A percentile compares a stretch with the other conserved stretches of the same genome.
phyloP scores from a whole-genome alignment of 2,888 invertebrate genomes.

The Himalopsyche tibetana region DNA sequence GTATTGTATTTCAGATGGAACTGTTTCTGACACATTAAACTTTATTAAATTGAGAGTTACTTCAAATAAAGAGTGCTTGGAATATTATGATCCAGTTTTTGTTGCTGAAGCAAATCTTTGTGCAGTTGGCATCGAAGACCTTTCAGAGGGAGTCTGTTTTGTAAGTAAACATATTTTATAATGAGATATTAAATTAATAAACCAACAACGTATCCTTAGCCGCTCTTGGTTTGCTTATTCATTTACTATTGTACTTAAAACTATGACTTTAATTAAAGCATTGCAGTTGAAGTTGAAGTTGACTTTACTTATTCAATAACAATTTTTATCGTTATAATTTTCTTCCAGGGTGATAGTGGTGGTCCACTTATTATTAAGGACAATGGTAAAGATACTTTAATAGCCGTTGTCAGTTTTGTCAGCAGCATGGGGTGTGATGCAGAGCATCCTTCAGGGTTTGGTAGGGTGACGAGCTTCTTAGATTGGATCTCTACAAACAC shows the following conservation, averaged over 20 bases:
- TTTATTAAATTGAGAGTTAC: constrained; percentile 30
- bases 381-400: background rate
- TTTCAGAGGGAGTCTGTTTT: constrained; percentile 34
- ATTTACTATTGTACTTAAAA: background rate
- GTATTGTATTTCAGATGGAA: background rate
- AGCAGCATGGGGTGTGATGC: constrained; percentile 7
- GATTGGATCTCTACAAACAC: constrained; percentile 11
- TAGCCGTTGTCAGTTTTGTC: constrained; percentile 8
- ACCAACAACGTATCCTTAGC: background rate
- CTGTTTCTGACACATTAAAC: background rate
- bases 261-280: background rate
- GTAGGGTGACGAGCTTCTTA: background rate
- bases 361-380: background rate
- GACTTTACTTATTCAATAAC: background rate
- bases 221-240: background rate
- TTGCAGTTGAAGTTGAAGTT: background rate
- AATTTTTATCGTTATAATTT: background rate
- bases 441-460: background rate
- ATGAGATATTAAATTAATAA: background rate
- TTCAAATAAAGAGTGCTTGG: constrained; percentile 36
- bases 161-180: background rate
- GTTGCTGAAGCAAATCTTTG: constrained; percentile 35
- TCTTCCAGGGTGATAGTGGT: background rate
- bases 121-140: constrained; percentile 25
- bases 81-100: constrained; percentile 39